A percentile compares a stretch with the other conserved stretches of the same genome.
phyloP scores from a whole-genome alignment of 2,797 vertebrate genomes.

The Rhabdophis nuchalis region DNA sequence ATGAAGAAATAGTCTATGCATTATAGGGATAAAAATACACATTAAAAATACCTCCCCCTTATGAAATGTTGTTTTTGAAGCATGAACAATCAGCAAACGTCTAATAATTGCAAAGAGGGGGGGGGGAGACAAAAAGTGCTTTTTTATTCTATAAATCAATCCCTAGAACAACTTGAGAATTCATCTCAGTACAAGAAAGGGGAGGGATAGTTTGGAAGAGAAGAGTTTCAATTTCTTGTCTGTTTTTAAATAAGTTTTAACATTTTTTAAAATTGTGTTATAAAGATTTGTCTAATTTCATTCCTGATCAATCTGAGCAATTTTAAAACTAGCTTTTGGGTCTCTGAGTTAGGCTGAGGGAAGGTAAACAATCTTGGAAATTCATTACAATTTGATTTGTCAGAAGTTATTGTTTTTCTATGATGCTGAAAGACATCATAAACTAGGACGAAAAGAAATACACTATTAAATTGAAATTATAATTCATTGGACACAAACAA shows the following conservation, averaged over 20 bases:
- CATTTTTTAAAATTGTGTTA: background rate
- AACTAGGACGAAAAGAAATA: background rate
- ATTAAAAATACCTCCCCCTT: background rate
- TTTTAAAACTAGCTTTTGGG: background rate
- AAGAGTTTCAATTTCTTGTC: background rate
- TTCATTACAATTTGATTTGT: background rate
- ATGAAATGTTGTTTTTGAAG: background rate
- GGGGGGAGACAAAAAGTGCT: background rate
- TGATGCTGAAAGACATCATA: background rate
- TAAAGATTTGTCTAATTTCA: background rate
- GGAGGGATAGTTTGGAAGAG: background rate
- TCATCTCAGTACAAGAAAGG: background rate
- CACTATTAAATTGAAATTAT: background rate
- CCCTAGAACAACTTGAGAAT: background rate
- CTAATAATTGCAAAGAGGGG: background rate
- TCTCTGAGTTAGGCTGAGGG: background rate
- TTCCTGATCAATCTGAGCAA: background rate
- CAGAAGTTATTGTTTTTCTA: background rate
- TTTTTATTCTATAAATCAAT: background rate
- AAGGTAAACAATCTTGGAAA: background rate
- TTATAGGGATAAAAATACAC: background rate
- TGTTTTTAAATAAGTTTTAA: background rate
- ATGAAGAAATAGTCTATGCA: background rate
- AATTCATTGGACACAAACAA: background rate
- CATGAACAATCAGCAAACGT: background rate